Evolutionary conservation across 2,113 vertebrate genomes (phyloP).

Genomic region (Pelvicachromis taeniatus): DNA sequence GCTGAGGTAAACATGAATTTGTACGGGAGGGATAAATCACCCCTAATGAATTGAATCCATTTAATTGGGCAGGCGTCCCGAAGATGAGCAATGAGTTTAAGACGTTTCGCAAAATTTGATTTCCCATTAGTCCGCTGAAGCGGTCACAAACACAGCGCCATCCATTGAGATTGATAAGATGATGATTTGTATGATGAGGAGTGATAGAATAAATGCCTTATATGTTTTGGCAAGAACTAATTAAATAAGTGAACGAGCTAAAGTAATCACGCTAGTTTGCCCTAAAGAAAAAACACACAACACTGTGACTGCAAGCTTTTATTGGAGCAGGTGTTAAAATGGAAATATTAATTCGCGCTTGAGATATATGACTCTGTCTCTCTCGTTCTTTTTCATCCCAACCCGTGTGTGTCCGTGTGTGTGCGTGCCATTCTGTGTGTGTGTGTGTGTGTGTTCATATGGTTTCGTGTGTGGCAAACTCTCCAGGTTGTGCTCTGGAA

Average conservation of each 20-base stretch:
- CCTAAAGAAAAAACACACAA: not conserved
- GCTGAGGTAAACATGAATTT: conserved; percentile 53
- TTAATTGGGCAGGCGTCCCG: conserved; percentile 44
- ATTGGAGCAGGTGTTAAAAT: not conserved
- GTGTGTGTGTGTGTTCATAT: not conserved
- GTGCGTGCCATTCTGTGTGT: not conserved
- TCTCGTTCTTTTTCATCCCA: not conserved
- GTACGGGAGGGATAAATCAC: conserved; percentile 38
- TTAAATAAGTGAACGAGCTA: not conserved
- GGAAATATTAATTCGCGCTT: not conserved
- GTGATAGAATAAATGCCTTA: not conserved
- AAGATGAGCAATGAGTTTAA: conserved; percentile 54
- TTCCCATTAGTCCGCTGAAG: conserved; percentile 32
- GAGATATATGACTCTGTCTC: not conserved
- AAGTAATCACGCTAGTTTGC: not conserved
- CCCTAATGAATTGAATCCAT: conserved; percentile 54
- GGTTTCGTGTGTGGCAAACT: conserved; percentile 52
- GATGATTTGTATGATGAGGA: not conserved
- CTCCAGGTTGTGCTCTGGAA: conserved; percentile 38
- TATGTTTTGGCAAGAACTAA: not conserved
- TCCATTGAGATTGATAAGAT: conserved; percentile 18
- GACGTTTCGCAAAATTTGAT: conserved; percentile 35
- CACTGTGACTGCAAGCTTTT: not conserved
- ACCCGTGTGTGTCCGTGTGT: not conserved
- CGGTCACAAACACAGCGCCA: not conserved